These are phyloP conservation scores for Tenthredo distinguenda DNA, from an alignment of 2,888 invertebrate genomes.

Conservation along the genomic window DNA sequence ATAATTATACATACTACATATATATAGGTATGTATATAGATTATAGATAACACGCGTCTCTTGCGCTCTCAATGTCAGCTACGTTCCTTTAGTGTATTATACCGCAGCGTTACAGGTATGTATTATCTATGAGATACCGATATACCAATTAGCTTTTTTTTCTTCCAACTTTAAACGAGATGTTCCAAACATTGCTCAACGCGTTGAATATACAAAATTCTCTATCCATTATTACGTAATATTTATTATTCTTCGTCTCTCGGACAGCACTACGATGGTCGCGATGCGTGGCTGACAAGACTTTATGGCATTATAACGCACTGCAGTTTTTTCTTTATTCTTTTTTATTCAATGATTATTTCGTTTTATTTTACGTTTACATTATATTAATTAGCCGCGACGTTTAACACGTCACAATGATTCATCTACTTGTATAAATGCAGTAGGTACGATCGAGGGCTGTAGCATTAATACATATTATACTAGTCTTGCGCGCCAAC, in stretches of 20 bases:
- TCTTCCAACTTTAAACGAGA: background rate
- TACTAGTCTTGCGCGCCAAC: background rate
- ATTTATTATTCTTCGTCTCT: background rate
- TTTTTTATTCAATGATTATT: slow-evolving; percentile 53
- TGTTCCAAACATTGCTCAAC: background rate
- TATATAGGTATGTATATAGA: slow-evolving; percentile 24
- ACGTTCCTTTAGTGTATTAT: background rate
- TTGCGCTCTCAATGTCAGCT: background rate
- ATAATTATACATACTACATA: slow-evolving; percentile 1
- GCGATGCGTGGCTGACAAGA: slow-evolving; percentile 11
- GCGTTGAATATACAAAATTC: background rate
- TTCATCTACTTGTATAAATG: slow-evolving; percentile 26
- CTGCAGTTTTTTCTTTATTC: background rate
- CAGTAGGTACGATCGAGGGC: slow-evolving; percentile 40
- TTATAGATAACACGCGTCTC: background rate
- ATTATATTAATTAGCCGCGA: slow-evolving; percentile 49
- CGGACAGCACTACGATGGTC: slow-evolving; percentile 1
- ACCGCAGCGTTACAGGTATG: background rate
- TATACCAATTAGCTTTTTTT: background rate
- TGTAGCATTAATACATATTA: slow-evolving; percentile 2
- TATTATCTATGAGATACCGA: background rate
- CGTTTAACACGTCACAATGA: slow-evolving; percentile 24
- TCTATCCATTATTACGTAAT: background rate
- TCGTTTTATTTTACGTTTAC: slow-evolving; percentile 20
- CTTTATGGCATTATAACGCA: background rate